Percentiles rank a stretch among this genome's conserved stretches.
phyloP scores from a whole-genome alignment of 2,113 vertebrate species.

The Zeus faber region DNA sequence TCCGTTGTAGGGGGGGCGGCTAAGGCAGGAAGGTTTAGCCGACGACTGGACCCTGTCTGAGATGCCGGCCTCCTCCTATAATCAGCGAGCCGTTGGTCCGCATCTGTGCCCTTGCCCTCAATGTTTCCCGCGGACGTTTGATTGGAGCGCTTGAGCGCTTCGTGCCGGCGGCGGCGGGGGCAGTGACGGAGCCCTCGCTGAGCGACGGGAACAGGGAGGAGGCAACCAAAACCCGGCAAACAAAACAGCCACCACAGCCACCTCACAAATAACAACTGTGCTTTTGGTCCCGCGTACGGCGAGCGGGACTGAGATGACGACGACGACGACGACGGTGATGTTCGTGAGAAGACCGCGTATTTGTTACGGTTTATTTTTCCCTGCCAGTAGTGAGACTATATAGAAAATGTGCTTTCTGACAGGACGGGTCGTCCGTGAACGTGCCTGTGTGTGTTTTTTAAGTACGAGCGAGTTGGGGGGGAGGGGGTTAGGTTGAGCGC shows the following conservation, averaged over 20 bases:
- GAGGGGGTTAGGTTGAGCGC: constrained; percentile 30
- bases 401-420: constrained; percentile 72
- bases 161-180: too few species aligned
- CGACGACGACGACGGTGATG: neutral
- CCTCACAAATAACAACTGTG: constrained; percentile 44
- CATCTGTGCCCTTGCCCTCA: neutral
- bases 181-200: neutral
- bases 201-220: neutral
- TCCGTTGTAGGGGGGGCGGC: too few species aligned
- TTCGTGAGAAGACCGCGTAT: constrained; percentile 12
- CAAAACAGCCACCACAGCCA: constrained; percentile 5
- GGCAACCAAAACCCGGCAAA: neutral
- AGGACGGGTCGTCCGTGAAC: constrained; percentile 20
- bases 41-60: too few species aligned
- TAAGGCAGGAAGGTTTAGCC: too few species aligned
- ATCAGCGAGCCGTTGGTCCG: too few species aligned
- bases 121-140: neutral
- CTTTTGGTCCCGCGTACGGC: constrained; percentile 47
- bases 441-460: constrained; percentile 8
- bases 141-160: neutral
- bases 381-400: constrained; percentile 64
- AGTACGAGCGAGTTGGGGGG: constrained; percentile 17
- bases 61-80: too few species aligned
- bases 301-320: constrained; percentile 28
- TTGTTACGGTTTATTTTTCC: constrained; percentile 38